Evolutionary conservation across 2,113 vertebrate genomes (phyloP).

Genomic region (Rhinolophus ferrumequinum): DNA sequence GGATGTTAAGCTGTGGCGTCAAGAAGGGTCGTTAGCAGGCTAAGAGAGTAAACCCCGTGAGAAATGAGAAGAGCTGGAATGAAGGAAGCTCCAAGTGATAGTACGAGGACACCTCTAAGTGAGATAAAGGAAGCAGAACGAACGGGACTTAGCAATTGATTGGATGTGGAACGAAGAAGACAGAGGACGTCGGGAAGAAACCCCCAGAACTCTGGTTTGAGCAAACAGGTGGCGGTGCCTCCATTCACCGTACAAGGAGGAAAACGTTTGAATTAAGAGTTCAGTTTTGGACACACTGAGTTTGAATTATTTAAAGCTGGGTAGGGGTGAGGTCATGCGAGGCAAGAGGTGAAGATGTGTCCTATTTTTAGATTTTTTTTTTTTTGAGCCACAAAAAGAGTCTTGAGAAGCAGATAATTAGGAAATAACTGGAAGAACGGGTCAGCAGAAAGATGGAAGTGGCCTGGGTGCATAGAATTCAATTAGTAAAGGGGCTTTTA

Average conservation of each 20-base stretch:
- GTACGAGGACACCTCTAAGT: neutral
- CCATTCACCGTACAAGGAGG: neutral
- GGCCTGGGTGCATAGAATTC: no score
- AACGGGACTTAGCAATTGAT: rapidly evolving
- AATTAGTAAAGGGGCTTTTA: neutral
- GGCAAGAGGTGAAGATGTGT: neutral
- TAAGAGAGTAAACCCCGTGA: neutral
- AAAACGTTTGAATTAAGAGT: neutral
- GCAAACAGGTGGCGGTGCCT: rapidly evolving
- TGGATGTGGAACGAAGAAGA: neutral
- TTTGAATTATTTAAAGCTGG: neutral
- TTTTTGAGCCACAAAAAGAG: neutral
- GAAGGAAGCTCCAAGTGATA: neutral
- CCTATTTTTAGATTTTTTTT: neutral
- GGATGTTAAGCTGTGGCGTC: neutral
- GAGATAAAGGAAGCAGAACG: neutral
- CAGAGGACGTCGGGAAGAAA: neutral
- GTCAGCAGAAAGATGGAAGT: neutral
- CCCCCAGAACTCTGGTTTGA: neutral
- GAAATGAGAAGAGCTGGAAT: neutral
- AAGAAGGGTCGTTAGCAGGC: neutral
- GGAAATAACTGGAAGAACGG: neutral
- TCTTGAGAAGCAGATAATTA: neutral
- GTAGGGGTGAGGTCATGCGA: neutral
- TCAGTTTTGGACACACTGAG: neutral